phyloP scores from a whole-genome alignment of 1,140 invertebrate species.

The Temnothorax curvispinosus region DNA sequence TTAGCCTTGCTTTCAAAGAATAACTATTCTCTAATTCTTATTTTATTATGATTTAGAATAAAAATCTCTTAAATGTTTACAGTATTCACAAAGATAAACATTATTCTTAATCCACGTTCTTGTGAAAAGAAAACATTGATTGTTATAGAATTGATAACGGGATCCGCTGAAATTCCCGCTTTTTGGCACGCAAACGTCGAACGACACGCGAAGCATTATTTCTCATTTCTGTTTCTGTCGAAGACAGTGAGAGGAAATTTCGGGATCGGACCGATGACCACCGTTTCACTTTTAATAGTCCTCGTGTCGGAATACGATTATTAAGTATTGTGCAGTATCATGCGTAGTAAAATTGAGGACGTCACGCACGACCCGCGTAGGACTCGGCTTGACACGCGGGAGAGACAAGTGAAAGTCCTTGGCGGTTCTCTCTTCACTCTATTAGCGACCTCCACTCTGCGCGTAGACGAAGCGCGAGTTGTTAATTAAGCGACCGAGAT shows the following conservation, averaged over 20 bases:
- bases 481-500: constrained; percentile 56
- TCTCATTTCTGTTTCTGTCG: neutral
- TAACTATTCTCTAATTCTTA: neutral
- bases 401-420: constrained; percentile 67
- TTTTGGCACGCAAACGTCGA: constrained; percentile 2
- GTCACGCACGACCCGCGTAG: constrained; percentile 41
- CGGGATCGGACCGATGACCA: neutral
- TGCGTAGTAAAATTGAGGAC: constrained; percentile 24
- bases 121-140: neutral
- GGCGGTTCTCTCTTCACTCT: constrained; percentile 44
- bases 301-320: neutral
- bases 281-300: constrained; percentile 33
- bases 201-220: constrained; percentile 19
- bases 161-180: neutral
- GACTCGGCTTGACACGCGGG: constrained; percentile 27
- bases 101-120: neutral
- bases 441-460: constrained; percentile 46
- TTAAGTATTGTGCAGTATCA: neutral
- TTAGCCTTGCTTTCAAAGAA: neutral
- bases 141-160: neutral
- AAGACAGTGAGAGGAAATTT: constrained; percentile 25
- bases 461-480: constrained; percentile 16
- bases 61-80: neutral
- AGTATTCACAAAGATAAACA: too few species aligned
- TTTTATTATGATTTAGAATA: neutral